These are phyloP conservation scores for Daboia siamensis DNA, from an alignment of 2,113 vertebrate species.

Conservation along the genomic window DNA sequence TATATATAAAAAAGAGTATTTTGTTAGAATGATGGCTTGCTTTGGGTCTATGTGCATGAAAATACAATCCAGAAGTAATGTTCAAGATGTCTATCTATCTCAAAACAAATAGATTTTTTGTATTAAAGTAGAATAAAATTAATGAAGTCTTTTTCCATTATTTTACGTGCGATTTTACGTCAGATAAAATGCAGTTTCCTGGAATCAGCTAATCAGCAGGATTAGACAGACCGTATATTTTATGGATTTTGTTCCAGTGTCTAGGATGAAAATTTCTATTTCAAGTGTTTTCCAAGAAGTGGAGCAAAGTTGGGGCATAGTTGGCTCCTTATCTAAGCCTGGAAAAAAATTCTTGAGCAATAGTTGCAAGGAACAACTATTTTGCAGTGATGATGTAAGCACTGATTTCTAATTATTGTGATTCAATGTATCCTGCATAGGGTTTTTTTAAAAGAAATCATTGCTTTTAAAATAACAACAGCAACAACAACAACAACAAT, in stretches of 20 bases:
- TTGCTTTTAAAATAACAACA: neutral
- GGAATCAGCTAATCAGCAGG: neutral
- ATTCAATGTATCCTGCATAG: neutral
- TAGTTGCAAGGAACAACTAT: neutral
- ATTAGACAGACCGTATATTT: neutral
- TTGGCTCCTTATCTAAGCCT: neutral
- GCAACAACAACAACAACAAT: too few species aligned
- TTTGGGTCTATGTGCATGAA: constrained; percentile 12
- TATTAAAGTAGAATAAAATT: neutral
- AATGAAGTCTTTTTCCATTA: constrained; percentile 1
- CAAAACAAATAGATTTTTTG: constrained; percentile 19
- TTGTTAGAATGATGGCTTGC: neutral
- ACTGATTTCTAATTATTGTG: neutral
- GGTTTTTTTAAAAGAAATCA: neutral
- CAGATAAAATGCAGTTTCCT: constrained; percentile 5
- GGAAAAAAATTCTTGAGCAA: neutral
- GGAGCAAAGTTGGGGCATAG: neutral
- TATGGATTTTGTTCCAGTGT: neutral
- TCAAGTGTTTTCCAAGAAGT: neutral
- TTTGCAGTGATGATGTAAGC: neutral
- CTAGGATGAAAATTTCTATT: neutral
- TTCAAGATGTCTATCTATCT: constrained; percentile 28
- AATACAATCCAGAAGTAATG: constrained; percentile 17
- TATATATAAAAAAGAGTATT: constrained; percentile 12
- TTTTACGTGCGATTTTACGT: neutral